Base-by-base conservation (phyloP, 1,140 invertebrate genomes). In the Pseudomyrmex dendroicus region DNA sequence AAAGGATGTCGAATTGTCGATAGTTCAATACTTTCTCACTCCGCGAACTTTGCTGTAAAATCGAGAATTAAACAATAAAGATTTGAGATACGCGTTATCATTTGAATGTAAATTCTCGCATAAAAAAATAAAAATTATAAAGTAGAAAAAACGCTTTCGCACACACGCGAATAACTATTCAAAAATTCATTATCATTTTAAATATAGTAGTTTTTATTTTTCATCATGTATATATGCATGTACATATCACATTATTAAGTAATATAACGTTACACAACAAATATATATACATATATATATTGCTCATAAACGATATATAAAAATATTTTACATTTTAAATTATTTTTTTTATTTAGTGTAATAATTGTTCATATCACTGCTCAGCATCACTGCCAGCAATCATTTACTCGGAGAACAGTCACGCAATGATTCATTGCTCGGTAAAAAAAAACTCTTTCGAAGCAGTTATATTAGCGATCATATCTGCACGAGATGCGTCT, bases 1-100 rank as follows among this genome's bases (percentile, higher is more conserved):
- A 86, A 89, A 83, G 57, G 67, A 66, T 76, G 56, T 64, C 70
- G 62, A 68, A 84, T 82, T 77, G 82, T 72, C 61, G 73, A 87
- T 74, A 22, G 44, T 57, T 59, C 13, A 52, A 70, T 68, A 54
- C 73, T 84, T 50, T 44, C 7, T 46, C 20, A 48, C 35, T 35
- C 5, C 35, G 35, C 35, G 35, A 35, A 7, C 35, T 73, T 10
- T 15, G 7, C 1, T 12, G 54, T 10, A 15, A 54, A 52, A 35
- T 35, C 25, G 7, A 20, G 8, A 1, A 80, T 80, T 56, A 78
- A 35, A 35, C 35, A 35, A 35, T 35, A 35, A 35, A 7, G 35
- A 35, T 35, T 35, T 35, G 48, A 35, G 35, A 70, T 9, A n/a
- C 15, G 35, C 15, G 12, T 73, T 61, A 73, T 46, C 46, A 22